Base-by-base conservation (phyloP, 2,888 invertebrate species). In the Dynastes maya region DNA sequence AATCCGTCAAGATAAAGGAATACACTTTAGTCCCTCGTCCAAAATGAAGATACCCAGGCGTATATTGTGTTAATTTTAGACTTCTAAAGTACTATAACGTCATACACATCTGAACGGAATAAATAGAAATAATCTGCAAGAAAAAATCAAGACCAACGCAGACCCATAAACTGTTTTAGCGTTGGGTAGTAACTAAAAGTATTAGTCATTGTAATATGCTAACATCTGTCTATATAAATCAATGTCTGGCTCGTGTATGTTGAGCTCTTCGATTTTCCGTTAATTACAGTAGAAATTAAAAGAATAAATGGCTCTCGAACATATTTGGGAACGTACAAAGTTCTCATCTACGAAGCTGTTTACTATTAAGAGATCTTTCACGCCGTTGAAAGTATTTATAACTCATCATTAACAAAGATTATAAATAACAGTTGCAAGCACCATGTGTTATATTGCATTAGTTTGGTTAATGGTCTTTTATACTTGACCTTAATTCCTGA, bases 401-500 rank as follows among this genome's bases (percentile, higher is more conserved):
- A 8, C 32, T 63, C 63, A 63, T 63, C 63, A 32, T 63, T 58
- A 58, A 63, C 13, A 63, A 63, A 9, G 22, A 63, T 58, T 58
- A 58, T 58, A 58, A 58, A 16, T 37, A 32, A 37, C 64, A 64
- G 64, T 64, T 64, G 49, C 27, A 13, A n/a, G 16, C 27, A 49
- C 51, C 51, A 68, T 68, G 51, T 68, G 29, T 13, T 68, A 22
- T 22, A 68, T 29, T 68, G 16, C 49, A 27, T 29, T 16, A 13
- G 45, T 6, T 51, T 13, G 29, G 51, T 51, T 32, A 68, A 68
- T 68, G 68, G 76, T 16, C 22, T 76, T 37, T 37, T 37, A 76
- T 76, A 68, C 49, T 78, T 72, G 78, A 72, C 78, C 78, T 71
- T 78, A 78, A 70, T 77, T 70, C 77, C 53, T 16, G 22, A 55